Conservation (phyloP, 2,888 invertebrate genomes). For the Agrochola macilenta region DNA sequence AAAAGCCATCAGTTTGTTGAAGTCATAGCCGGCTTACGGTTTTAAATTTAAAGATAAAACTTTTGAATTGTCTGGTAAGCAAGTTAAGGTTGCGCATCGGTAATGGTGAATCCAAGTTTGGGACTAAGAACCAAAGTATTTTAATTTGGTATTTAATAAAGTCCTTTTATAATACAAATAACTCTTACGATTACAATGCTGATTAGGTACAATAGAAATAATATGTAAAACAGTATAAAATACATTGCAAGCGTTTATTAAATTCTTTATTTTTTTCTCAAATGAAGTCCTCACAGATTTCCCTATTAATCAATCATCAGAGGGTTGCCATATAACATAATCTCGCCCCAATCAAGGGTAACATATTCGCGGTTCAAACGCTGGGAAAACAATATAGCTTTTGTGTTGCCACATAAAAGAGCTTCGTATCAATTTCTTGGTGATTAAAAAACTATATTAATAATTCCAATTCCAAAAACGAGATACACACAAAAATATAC, state of each 20-base stretch:
- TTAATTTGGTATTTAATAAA: background rate
- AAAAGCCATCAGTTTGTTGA: too few relatives aligned
- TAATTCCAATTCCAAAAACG: background rate
- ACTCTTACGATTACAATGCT: background rate
- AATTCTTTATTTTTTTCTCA: slow-evolving; percentile 20
- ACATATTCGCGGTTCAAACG: slow-evolving; percentile 78
- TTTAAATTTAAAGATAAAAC: too few relatives aligned
- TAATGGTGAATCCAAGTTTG: background rate
- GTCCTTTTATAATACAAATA: background rate
- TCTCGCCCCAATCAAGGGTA: slow-evolving; percentile 77
- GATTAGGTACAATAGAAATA: background rate
- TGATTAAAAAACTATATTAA: slow-evolving; percentile 68
- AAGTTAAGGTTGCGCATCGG: background rate
- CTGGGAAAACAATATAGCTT: slow-evolving; percentile 82
- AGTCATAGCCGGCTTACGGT: too few relatives aligned
- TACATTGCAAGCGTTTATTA: background rate
- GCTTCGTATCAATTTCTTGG: slow-evolving; percentile 83
- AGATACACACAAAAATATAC: slow-evolving; percentile 48
- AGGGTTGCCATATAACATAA: slow-evolving; percentile 72
- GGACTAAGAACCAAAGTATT: background rate
- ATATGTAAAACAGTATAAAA: background rate
- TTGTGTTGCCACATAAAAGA: slow-evolving; percentile 82
- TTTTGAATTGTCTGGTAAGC: background rate
- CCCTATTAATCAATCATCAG: slow-evolving; percentile 77
- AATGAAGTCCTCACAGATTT: slow-evolving; percentile 56